These are phyloP conservation scores for Sparidentex hasta DNA, from an alignment of 2,797 vertebrate genomes.

Conservation along the genomic window DNA sequence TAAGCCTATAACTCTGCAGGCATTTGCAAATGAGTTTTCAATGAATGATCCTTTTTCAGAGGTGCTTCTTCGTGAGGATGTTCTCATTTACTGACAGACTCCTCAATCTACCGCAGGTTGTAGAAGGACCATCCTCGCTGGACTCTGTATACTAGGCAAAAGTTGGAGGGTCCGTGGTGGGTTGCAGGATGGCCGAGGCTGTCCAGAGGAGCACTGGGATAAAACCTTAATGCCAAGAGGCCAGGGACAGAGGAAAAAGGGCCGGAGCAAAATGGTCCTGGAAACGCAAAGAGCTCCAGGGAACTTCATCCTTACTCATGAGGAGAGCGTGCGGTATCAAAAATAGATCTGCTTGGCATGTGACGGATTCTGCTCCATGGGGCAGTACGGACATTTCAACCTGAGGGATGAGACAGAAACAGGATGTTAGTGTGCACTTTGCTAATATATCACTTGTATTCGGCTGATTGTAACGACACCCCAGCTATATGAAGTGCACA, in stretches of 20 bases:
- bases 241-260: constrained; percentile 66
- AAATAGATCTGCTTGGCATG: constrained; percentile 95
- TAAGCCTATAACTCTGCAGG: constrained; percentile 78
- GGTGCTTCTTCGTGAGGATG: constrained; percentile 68
- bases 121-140: constrained; percentile 64
- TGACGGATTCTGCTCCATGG: constrained; percentile 94
- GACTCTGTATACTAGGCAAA: constrained; percentile 78
- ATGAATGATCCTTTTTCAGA: constrained; percentile 72
- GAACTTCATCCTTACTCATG: constrained; percentile 70
- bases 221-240: constrained; percentile 77
- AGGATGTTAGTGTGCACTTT: constrained; percentile 1
- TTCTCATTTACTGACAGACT: constrained; percentile 66
- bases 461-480: not conserved
- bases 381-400: constrained; percentile 95
- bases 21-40: constrained; percentile 77
- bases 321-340: constrained; percentile 82
- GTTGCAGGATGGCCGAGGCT: constrained; percentile 67
- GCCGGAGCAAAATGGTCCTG: constrained; percentile 77
- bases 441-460: not conserved
- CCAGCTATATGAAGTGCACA: too few species aligned
- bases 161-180: constrained; percentile 68
- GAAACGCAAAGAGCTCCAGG: constrained; percentile 73
- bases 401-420: constrained; percentile 69
- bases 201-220: constrained; percentile 75
- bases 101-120: constrained; percentile 70